Percentiles rank a stretch among this genome's conserved stretches.
Evolutionary conservation across 2,113 vertebrate genomes (phyloP).

Genomic region (Probosciger aterrimus): DNA sequence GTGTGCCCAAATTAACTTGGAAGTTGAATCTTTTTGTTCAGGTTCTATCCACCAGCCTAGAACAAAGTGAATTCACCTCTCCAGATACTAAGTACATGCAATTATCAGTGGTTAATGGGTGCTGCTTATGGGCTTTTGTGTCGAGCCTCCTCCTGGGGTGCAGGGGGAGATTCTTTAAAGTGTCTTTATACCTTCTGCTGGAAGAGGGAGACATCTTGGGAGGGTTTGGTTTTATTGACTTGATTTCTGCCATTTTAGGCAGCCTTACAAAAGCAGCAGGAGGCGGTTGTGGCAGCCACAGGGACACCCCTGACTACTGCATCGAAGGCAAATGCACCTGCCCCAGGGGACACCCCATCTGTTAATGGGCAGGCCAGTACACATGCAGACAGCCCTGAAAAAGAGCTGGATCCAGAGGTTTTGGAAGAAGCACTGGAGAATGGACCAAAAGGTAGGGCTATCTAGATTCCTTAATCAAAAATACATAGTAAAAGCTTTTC

Average conservation of each 20-base stretch:
- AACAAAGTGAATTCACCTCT: neutral
- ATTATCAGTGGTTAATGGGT: neutral
- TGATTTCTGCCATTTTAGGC: slow-evolving; percentile 75
- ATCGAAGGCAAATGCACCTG: slow-evolving; percentile 65
- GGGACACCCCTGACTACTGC: slow-evolving; percentile 69
- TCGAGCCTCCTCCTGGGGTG: neutral
- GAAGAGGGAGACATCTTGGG: neutral
- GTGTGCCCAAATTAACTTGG: neutral
- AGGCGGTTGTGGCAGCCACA: slow-evolving; percentile 70
- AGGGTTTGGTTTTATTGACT: neutral
- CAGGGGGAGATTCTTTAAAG: neutral
- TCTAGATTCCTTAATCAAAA: neutral
- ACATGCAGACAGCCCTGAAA: slow-evolving; percentile 81
- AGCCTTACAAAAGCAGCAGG: slow-evolving; percentile 91
- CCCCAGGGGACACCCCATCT: slow-evolving; percentile 75
- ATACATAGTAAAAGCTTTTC: neutral
- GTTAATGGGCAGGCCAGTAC: slow-evolving; percentile 88
- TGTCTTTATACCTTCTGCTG: neutral
- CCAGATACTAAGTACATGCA: neutral
- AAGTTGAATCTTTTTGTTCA: neutral
- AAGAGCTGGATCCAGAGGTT: slow-evolving; percentile 84
- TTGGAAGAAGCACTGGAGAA: slow-evolving; percentile 92
- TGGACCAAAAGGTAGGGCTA: slow-evolving; percentile 83
- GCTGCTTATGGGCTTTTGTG: neutral
- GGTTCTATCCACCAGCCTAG: neutral